phyloP scores from a whole-genome alignment of 2,113 vertebrate genomes.

The Circaetus gallicus region DNA sequence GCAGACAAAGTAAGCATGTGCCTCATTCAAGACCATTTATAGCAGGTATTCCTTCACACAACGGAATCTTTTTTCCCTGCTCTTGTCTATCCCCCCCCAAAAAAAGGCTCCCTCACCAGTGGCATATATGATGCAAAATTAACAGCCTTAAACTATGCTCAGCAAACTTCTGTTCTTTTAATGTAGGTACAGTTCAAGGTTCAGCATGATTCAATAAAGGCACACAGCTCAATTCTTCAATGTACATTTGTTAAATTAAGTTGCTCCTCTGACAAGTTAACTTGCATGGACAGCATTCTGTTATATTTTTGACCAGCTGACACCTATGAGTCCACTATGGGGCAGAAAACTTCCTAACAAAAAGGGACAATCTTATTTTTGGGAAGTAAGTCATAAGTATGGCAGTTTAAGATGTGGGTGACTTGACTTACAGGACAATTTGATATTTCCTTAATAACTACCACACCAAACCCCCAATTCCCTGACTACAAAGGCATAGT shows the following conservation, averaged over 20 bases:
- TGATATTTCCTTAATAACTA: not conserved
- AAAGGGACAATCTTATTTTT: not conserved
- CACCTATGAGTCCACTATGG: fast-evolving
- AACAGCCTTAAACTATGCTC: not conserved
- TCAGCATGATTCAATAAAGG: not conserved
- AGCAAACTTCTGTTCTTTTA: not conserved
- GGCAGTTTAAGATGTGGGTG: not conserved
- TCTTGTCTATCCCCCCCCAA: not conserved
- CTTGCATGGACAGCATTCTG: not conserved
- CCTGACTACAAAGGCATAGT: not conserved
- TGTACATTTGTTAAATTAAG: too few relatives aligned
- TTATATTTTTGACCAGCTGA: not conserved
- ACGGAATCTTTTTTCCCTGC: not conserved
- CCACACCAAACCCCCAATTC: not conserved
- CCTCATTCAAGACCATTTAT: not conserved
- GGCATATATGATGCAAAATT: not conserved
- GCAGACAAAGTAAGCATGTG: too few relatives aligned
- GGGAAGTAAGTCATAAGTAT: not conserved
- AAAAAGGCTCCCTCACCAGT: not conserved
- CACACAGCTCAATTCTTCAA: not conserved
- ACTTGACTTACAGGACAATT: not conserved
- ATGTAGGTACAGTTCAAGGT: not conserved
- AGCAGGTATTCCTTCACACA: not conserved
- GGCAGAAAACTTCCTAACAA: not conserved
- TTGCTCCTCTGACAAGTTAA: not conserved